These are phyloP conservation scores for Ephestia elutella DNA, from an alignment of 1,140 invertebrate genomes.

Conservation along the genomic window DNA sequence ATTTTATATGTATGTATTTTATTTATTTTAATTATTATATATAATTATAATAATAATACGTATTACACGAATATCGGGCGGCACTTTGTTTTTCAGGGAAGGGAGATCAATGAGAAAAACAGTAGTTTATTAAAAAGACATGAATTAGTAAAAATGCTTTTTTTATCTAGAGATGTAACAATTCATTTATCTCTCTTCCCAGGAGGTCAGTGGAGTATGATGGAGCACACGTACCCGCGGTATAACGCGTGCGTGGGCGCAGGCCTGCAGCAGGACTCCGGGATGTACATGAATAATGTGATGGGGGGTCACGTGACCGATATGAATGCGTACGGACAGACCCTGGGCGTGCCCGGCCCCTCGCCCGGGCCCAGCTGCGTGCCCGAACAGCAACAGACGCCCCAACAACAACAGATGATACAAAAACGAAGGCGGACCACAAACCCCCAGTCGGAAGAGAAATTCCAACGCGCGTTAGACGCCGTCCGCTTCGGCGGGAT, in stretches of 20 bases:
- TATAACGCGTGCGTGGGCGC: conserved; percentile 56
- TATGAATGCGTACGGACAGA: conserved; percentile 41
- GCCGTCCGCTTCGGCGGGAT: conserved; percentile 87
- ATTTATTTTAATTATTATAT: too few species aligned
- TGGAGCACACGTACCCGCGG: conserved; percentile 62
- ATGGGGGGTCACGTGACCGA: conserved; percentile 45
- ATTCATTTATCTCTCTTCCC: conserved; percentile 72
- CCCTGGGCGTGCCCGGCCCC: conserved; percentile 38
- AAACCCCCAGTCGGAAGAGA: conserved; percentile 84
- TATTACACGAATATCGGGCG: neutral
- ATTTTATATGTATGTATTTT: too few species aligned
- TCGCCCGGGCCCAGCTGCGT: conserved; percentile 44
- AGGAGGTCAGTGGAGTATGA: conserved; percentile 67
- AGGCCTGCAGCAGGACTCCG: conserved; percentile 41
- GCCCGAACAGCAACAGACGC: conserved; percentile 23
- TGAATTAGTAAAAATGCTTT: neutral
- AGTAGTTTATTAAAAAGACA: conserved; percentile 4
- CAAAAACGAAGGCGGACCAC: conserved; percentile 46
- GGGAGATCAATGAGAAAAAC: conserved; percentile 67
- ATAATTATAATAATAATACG: too few species aligned
- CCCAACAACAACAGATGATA: conserved; percentile 18
- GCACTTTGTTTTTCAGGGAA: conserved; percentile 60
- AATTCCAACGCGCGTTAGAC: conserved; percentile 84
- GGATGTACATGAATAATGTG: conserved; percentile 56
- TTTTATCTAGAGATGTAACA: conserved; percentile 40